phyloP scores from a whole-genome alignment of 2,797 vertebrate genomes.

The Amblyraja radiata region DNA sequence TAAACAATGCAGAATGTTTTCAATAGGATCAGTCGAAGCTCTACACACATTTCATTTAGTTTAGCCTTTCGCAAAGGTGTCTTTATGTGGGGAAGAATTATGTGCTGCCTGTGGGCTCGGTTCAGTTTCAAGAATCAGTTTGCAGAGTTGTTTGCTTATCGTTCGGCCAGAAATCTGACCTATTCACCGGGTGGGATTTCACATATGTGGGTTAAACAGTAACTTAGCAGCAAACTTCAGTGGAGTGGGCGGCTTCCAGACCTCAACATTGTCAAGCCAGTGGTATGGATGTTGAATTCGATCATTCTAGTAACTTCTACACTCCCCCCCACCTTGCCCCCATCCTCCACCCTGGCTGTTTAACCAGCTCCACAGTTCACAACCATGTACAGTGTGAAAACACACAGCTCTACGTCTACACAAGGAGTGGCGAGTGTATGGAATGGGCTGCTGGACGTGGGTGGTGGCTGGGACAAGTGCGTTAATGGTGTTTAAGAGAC shows the following conservation, averaged over 20 bases:
- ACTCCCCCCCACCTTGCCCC: too few species aligned
- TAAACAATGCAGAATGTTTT: neutral
- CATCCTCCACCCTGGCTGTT: too few species aligned
- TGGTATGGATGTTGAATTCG: too few species aligned
- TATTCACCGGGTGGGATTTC: neutral
- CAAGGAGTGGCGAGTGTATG: too few species aligned
- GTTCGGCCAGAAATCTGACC: neutral
- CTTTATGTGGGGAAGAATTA: neutral
- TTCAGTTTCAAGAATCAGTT: neutral
- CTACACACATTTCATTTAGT: neutral
- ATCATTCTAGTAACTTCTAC: too few species aligned
- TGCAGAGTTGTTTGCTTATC: constrained; percentile 11
- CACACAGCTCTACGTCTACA: too few species aligned
- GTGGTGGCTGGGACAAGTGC: too few species aligned
- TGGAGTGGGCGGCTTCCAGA: neutral
- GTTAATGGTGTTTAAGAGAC: too few species aligned
- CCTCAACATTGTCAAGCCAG: neutral
- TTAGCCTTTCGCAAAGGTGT: neutral
- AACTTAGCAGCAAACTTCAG: neutral
- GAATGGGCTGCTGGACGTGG: too few species aligned
- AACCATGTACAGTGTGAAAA: too few species aligned
- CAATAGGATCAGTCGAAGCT: neutral
- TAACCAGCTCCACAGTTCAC: too few species aligned
- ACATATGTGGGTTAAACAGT: neutral
- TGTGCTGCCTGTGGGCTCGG: neutral